Percentiles rank a stretch among this genome's conserved stretches.
These are phyloP conservation scores for Cantharis flavilabris DNA, from an alignment of 2,888 invertebrate species.

Conservation along the genomic window DNA sequence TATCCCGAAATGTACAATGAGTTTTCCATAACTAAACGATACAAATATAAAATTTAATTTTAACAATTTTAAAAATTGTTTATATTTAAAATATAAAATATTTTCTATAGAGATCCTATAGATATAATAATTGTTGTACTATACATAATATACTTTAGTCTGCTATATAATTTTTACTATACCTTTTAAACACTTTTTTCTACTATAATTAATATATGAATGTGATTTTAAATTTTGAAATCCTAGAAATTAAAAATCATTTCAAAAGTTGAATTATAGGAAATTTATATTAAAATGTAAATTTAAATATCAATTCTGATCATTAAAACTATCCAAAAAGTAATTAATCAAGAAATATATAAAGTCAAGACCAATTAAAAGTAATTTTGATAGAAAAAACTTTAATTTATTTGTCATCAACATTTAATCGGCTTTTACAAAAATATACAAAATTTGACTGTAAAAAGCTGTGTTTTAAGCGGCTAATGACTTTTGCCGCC, in stretches of 20 bases:
- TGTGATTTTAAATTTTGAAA: neutral
- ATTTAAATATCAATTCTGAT: neutral
- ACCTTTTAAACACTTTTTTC: neutral
- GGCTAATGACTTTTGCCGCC: neutral
- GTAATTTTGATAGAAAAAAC: neutral
- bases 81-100: too few relatives aligned
- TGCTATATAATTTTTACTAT: too few relatives aligned
- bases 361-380: neutral
- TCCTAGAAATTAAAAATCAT: neutral
- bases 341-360: neutral
- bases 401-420: neutral
- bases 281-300: neutral
- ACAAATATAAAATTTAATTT: too few relatives aligned
- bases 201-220: neutral
- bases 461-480: neutral
- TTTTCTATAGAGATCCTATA: too few relatives aligned
- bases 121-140: too few relatives aligned
- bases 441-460: neutral
- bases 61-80: too few relatives aligned
- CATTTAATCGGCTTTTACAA: neutral
- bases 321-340: neutral
- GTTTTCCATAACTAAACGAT: too few relatives aligned
- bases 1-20: too few relatives aligned
- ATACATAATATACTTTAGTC: too few relatives aligned
- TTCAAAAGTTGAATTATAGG: neutral